A percentile compares a stretch with the other conserved stretches of the same genome.
Evolutionary conservation across 2,888 invertebrate species (phyloP).

Genomic region (Oasisia sp.): DNA sequence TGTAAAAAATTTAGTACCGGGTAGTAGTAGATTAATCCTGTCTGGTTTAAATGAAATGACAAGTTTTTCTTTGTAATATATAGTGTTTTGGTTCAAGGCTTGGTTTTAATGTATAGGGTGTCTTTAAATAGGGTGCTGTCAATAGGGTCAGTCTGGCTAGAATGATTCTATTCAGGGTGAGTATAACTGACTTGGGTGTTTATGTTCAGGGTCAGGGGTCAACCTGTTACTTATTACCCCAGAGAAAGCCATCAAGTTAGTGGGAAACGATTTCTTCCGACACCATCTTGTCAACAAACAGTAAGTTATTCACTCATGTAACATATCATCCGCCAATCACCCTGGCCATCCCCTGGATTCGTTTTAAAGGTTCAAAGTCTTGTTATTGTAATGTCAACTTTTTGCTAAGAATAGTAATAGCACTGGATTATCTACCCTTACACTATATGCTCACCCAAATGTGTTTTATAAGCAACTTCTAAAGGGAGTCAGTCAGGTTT

Average conservation of each 20-base stretch:
- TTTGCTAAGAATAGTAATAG: not conserved
- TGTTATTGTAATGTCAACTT: too few relatives aligned
- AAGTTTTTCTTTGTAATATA: not conserved
- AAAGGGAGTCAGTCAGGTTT: too few relatives aligned
- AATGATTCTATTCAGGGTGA: not conserved
- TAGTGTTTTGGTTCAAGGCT: not conserved
- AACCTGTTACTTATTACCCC: constrained; percentile 98
- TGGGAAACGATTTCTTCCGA: constrained; percentile 97
- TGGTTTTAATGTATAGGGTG: not conserved
- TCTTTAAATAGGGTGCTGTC: not conserved
- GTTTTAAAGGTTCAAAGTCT: not conserved
- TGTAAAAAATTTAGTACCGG: not conserved
- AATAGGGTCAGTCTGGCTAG: not conserved
- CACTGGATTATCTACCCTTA: not conserved
- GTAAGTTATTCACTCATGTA: constrained; percentile 22
- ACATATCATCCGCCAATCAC: not conserved
- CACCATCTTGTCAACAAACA: constrained; percentile 75
- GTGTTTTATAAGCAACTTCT: too few relatives aligned
- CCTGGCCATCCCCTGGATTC: not conserved
- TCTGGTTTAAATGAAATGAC: not conserved
- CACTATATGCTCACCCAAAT: too few relatives aligned
- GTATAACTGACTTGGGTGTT: not conserved
- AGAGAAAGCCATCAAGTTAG: constrained; percentile 98
- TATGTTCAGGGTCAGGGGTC: constrained; percentile 84
- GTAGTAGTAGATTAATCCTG: not conserved